Evolutionary conservation across 2,888 invertebrate species (phyloP), one percentile per base, ranked within the genome.

Genomic region (Bombylius discolor): DNA sequence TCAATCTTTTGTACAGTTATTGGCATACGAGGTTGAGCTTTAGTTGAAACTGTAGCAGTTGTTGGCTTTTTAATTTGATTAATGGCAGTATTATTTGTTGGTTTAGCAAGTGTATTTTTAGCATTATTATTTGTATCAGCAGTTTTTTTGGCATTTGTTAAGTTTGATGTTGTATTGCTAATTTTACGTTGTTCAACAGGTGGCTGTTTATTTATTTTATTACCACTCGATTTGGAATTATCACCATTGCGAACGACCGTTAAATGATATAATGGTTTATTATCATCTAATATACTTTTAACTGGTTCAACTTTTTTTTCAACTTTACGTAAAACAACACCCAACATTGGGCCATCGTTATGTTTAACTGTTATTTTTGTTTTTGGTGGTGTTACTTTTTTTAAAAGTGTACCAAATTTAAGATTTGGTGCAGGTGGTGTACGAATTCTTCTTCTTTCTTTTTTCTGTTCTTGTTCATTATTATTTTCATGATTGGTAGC

Each of bases 1-100:
- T 71, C 73, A 62, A 74, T 73, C 60, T 65, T 72, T 55, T 73
- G 72, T 55, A 73, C 71, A 5, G 72, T 73, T 57, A 73, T 70
- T 14, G 73, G 73, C 42, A 72, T 71, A 6, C 73, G 72, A 0
- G 63, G 64, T 56, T 69, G 70, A 23, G 62, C 56, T 1, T 56
- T 58, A 47, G 63, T 61, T 39, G 57, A 58, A 8, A 61, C 63
- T 0, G 65, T 65, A 4, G 59, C 61, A 7, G 52, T 5, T 62
- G 63, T 46, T 61, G 58, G 44, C 44, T 51, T 55, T 39, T 55
- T 55, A 51, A 46, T 46, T 50, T 55, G 50, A 23, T 50, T 50
- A 36, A 42, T 42, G 33, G 47, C 36, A 39, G 55, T 47, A 33
- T 45, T 23, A 34, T 33, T 32, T 14, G 39, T 49, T 31, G 50